Conservation (phyloP, 1,140 invertebrate genomes). For the Triops longicaudatus region DNA sequence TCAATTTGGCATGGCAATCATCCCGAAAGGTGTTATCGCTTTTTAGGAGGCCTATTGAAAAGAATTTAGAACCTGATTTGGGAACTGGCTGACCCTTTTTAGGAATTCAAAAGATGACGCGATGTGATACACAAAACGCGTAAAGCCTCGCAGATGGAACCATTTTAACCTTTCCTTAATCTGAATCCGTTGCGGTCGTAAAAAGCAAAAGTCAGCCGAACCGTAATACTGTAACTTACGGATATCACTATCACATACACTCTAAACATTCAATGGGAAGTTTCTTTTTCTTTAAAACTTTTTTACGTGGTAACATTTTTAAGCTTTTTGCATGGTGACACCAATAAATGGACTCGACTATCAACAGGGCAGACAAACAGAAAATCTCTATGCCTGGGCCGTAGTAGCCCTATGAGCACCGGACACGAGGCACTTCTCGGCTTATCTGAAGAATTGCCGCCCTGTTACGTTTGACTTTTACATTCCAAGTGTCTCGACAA, state of each 20-base stretch:
- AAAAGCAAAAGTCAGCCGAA: background rate
- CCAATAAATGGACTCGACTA: too few species aligned
- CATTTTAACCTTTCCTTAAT: background rate
- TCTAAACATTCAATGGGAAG: background rate
- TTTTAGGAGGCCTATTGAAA: background rate
- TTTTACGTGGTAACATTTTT: too few species aligned
- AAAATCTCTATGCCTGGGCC: too few species aligned
- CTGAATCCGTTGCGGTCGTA: constrained; percentile 4
- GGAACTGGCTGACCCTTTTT: background rate
- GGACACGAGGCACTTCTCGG: too few species aligned
- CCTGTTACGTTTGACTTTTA: too few species aligned
- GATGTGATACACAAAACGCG: background rate
- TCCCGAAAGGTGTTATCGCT: constrained; percentile 11
- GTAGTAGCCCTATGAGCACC: too few species aligned
- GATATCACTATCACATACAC: background rate
- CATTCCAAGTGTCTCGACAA: too few species aligned
- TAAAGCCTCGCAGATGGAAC: background rate
- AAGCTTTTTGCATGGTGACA: too few species aligned
- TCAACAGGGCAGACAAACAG: too few species aligned
- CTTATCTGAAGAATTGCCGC: too few species aligned
- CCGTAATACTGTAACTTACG: background rate
- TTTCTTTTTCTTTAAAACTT: too few species aligned
- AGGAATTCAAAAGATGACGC: background rate
- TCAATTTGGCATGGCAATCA: constrained; percentile 2
- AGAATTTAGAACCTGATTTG: background rate